These are phyloP conservation scores for Atta texana DNA, from an alignment of 1,140 invertebrate genomes.

Conservation along the genomic window DNA sequence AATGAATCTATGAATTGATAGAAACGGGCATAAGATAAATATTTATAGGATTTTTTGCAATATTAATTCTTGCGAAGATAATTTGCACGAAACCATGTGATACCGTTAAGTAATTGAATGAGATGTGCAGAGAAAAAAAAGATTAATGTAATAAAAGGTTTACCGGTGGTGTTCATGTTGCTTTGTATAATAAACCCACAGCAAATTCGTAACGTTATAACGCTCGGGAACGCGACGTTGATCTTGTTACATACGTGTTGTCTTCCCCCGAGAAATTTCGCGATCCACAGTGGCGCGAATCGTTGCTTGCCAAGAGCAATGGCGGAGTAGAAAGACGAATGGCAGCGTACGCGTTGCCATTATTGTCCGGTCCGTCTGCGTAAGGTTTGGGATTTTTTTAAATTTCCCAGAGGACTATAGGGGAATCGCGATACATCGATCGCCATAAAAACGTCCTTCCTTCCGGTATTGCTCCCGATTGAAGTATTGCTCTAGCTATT, in stretches of 20 bases:
- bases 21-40: neutral
- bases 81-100: neutral
- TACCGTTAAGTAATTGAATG: neutral
- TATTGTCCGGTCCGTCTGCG: constrained; percentile 17
- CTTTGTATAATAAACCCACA: neutral
- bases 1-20: too few species aligned
- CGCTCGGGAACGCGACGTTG: neutral
- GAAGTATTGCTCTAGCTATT: constrained; percentile 56
- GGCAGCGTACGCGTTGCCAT: constrained; percentile 41
- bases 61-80: neutral
- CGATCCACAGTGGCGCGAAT: constrained; percentile 20
- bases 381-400: constrained; percentile 67
- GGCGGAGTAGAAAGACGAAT: constrained; percentile 34
- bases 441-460: constrained; percentile 34
- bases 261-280: constrained; percentile 50
- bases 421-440: constrained; percentile 21
- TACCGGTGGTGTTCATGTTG: neutral
- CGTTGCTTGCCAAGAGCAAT: neutral
- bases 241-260: constrained; percentile 39
- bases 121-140: neutral
- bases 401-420: constrained; percentile 63
- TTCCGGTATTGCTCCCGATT: constrained; percentile 46
- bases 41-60: neutral
- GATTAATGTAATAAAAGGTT: constrained; percentile 16
- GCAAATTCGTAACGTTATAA: constrained; percentile 11